Conservation (phyloP, 1,140 invertebrate species). For the Caenorhabditis briggsae region DNA sequence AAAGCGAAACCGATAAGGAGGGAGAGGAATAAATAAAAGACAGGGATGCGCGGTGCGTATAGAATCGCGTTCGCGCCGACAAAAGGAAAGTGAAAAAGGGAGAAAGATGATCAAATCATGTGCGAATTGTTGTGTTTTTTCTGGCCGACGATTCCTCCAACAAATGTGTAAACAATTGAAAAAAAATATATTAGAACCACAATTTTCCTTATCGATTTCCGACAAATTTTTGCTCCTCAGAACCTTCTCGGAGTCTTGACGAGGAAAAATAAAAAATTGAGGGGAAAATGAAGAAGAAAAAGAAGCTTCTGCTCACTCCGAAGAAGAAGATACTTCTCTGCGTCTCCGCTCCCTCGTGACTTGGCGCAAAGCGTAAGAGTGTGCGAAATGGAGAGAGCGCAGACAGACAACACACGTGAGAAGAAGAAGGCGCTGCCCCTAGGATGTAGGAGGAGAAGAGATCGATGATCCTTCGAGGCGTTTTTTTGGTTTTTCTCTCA, state of each 20-base stretch:
- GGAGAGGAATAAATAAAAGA: too few relatives aligned
- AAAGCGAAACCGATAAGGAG: too few relatives aligned
- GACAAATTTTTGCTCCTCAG: too few relatives aligned
- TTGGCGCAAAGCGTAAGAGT: not conserved
- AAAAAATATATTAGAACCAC: not conserved
- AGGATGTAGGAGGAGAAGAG: not conserved
- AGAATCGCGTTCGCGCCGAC: not conserved
- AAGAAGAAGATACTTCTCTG: not conserved
- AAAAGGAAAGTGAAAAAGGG: not conserved
- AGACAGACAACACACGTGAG: slow-evolving; percentile 34
- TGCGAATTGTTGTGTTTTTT: slow-evolving; percentile 9
- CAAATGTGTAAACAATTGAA: slow-evolving; percentile 1
- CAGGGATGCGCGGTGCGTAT: not conserved
- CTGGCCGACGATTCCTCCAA: not conserved
- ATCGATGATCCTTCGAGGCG: not conserved
- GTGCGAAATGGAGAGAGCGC: not conserved
- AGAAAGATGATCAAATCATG: slow-evolving; percentile 42
- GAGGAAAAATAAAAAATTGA: not conserved
- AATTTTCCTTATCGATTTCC: too few relatives aligned
- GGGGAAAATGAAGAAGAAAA: not conserved
- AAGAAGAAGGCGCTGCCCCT: not conserved
- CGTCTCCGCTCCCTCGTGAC: slow-evolving; percentile 32
- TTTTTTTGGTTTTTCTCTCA: too few relatives aligned
- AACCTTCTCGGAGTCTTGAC: not conserved
- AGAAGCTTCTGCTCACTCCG: not conserved